These are phyloP conservation scores for Euura saliciscinereae DNA, from an alignment of 1,140 invertebrate genomes.

Conservation along the genomic window DNA sequence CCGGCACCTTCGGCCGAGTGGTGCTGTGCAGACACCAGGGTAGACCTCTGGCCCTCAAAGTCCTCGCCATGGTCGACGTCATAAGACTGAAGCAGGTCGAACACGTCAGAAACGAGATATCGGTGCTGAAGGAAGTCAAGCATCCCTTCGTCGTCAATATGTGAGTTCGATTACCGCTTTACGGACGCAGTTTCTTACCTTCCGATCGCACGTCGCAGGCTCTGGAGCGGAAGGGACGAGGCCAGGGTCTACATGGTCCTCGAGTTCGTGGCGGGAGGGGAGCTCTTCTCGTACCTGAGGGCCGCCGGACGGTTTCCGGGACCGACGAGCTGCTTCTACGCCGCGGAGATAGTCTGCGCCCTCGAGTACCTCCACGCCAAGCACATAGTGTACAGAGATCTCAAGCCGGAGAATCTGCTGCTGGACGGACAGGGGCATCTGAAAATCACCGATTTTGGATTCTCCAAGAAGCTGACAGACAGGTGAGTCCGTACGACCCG, in stretches of 20 bases:
- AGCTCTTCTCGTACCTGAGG: constrained; percentile 93
- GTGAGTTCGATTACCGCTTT: constrained; percentile 68
- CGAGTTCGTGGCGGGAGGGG: constrained; percentile 94
- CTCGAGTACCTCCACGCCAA: constrained; percentile 92
- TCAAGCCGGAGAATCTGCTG: constrained; percentile 92
- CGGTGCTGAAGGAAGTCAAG: constrained; percentile 83
- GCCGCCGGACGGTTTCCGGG: constrained; percentile 90
- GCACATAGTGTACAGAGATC: constrained; percentile 82
- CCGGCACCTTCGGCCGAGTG: constrained; percentile 92
- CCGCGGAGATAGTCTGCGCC: constrained; percentile 91
- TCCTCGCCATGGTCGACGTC: constrained; percentile 88
- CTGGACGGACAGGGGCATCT: constrained; percentile 92
- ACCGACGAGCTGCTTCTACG: constrained; percentile 88
- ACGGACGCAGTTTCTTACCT: no score
- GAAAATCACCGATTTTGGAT: constrained; percentile 97
- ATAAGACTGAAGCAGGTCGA: constrained; percentile 93
- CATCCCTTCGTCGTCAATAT: constrained; percentile 95
- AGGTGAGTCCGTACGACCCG: constrained; percentile 37
- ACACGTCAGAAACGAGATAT: constrained; percentile 94
- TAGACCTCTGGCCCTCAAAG: constrained; percentile 78
- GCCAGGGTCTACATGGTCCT: constrained; percentile 92
- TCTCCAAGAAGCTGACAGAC: constrained; percentile 92
- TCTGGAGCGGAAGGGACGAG: constrained; percentile 89
- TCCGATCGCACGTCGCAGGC: constrained; percentile 63
- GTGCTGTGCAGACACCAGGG: constrained; percentile 83